Evolutionary conservation across 2,888 invertebrate genomes (phyloP), one percentile per base, ranked within the genome.

Genomic region (Pheosia tremula): DNA sequence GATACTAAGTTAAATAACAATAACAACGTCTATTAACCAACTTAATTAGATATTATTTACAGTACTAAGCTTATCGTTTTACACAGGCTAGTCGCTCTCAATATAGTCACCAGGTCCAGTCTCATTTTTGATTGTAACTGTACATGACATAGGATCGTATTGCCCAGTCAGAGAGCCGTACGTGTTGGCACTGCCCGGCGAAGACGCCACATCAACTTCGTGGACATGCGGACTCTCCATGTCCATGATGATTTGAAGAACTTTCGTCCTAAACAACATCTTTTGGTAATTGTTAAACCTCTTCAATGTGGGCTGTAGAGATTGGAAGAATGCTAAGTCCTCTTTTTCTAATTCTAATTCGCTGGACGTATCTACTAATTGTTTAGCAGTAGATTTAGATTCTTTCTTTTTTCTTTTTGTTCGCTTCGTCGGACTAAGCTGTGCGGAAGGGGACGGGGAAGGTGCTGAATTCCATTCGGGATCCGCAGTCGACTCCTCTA

Each of bases 291-390:
- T 57, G 11, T 24, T 57, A 38, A 57, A 57, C 11, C 37, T 47
- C 38, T 57, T 57, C 4, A 57, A 13, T 11, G 57, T 49, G 9
- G 57, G 57, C 57, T 57, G 57, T 41, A 57, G 38, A 9, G 57
- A 57, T 49, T 57, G 57, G 13, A 57, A 57, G 38, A 57, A 57
- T 13, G 57, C 57, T n/a, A 57, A 49, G 41, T 57, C 57, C 5
- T 57, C 57, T 49, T 49, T 45, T 8, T 47, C 57, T 9, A 47
- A 11, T 47, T 47, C 47, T n/a, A 47, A 47, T 5, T 47, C 47
- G n/a, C n/a, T 11, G 47, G 47, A 47, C 11, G 11, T 11, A 4
- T 47, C 47, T 11, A 47, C 8, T 9, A 8, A 9, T 43, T 43
- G 8, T 7, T 43, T 43, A 43, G 4, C 9, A 43, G 4, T 9